These are phyloP conservation scores for Pholis gunnellus DNA, from an alignment of 2,113 vertebrate genomes.

Conservation along the genomic window DNA sequence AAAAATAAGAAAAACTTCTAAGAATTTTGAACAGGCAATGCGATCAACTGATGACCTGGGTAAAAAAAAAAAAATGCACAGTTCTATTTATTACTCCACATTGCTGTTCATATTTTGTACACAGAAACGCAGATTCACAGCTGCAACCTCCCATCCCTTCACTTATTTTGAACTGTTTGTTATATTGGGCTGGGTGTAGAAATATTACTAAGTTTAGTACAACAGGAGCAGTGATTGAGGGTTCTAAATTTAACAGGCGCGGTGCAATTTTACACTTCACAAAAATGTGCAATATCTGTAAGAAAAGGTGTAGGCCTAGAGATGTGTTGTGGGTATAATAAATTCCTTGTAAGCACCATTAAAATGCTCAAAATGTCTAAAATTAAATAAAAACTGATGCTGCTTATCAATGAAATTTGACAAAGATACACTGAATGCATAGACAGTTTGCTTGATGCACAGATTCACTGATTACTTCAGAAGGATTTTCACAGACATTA, in stretches of 20 bases:
- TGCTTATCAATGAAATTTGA: not conserved
- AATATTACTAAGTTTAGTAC: conserved; percentile 20
- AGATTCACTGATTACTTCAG: conserved; percentile 8
- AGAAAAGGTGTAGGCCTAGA: too few species aligned
- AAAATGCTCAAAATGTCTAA: not conserved
- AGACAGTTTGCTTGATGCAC: not conserved
- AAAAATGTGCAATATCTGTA: too few species aligned
- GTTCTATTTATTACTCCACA: conserved; percentile 2
- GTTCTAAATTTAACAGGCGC: conserved; percentile 25
- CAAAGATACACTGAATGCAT: not conserved
- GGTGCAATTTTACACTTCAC: not conserved
- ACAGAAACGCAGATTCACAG: not conserved
- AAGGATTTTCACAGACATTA: conserved; percentile 12
- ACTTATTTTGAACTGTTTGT: conserved; percentile 9
- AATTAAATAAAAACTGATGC: not conserved
- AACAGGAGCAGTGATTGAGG: conserved; percentile 24
- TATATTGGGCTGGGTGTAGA: conserved; percentile 9
- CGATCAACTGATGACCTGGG: not conserved
- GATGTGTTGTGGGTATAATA: not conserved
- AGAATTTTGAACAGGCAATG: not conserved
- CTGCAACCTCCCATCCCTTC: conserved; percentile 4
- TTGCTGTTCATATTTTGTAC: conserved; percentile 2
- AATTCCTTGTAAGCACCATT: not conserved
- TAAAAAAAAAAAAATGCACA: not conserved
- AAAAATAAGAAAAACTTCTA: not conserved